phyloP scores from a whole-genome alignment of 1,140 invertebrate species.

The Tetranychus urticae region DNA sequence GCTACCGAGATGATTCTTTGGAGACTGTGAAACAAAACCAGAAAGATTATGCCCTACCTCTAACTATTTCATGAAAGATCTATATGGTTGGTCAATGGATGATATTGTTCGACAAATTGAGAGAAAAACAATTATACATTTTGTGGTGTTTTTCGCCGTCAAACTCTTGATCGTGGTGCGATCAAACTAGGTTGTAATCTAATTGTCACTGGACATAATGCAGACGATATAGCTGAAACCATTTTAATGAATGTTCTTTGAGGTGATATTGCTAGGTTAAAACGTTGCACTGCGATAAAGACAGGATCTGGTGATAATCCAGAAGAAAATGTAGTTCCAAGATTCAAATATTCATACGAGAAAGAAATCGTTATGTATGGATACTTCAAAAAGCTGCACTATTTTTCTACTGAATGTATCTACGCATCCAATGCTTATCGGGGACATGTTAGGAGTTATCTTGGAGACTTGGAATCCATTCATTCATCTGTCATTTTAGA shows the following conservation, averaged over 20 bases:
- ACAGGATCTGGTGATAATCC: constrained; percentile 2
- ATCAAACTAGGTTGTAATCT: constrained; percentile 61
- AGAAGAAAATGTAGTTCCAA: constrained; percentile 32
- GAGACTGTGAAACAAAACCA: constrained; percentile 86
- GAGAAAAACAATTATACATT: constrained; percentile 95
- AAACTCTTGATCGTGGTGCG: constrained; percentile 84
- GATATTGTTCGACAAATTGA: constrained; percentile 85
- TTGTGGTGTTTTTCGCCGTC: constrained; percentile 86
- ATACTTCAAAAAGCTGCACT: constrained; percentile 86
- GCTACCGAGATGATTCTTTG: constrained; percentile 76
- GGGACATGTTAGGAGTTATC: constrained; percentile 65
- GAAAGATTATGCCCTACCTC: constrained; percentile 70
- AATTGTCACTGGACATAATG: constrained; percentile 93
- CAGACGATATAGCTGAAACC: constrained; percentile 97
- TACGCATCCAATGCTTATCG: constrained; percentile 96
- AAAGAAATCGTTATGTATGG: constrained; percentile 99
- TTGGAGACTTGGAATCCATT: constrained; percentile 90
- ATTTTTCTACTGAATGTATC: constrained; percentile 96
- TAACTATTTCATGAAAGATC: constrained; percentile 91
- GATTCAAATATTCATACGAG: constrained; percentile 94
- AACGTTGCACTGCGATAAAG: constrained; percentile 19
- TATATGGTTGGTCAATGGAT: constrained; percentile 99
- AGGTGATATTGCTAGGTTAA: constrained; percentile 79
- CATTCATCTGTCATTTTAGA: constrained; percentile 81
- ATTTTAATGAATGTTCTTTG: constrained; percentile 89